Percentiles rank a stretch among this genome's conserved stretches.
Conservation (phyloP, 2,113 vertebrate species). For the Pica pica region DNA sequence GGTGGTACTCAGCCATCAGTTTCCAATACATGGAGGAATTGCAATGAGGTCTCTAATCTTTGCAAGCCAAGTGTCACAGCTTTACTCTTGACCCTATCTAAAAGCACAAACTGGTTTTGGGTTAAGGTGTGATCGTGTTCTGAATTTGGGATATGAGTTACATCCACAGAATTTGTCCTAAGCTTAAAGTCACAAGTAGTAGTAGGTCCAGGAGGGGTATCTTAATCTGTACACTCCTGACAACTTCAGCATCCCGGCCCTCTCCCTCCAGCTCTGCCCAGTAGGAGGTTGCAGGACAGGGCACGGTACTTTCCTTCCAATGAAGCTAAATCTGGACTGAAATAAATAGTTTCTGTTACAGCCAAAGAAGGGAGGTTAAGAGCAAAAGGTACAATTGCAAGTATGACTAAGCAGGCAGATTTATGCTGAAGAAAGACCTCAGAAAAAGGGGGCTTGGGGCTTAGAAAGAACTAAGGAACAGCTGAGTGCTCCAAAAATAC, state of each 20-base stretch:
- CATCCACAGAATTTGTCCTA: background rate
- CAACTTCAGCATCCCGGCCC: background rate
- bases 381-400: slow-evolving; percentile 38
- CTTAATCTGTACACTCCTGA: background rate
- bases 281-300: background rate
- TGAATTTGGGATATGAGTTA: background rate
- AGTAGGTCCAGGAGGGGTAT: background rate
- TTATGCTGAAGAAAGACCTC: slow-evolving; percentile 14
- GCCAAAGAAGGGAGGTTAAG: background rate
- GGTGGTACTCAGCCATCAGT: background rate
- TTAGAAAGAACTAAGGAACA: slow-evolving; percentile 15
- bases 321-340: background rate
- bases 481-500: slow-evolving; percentile 35
- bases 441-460: background rate
- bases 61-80: background rate
- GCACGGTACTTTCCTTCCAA: background rate
- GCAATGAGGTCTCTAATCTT: background rate
- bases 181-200: background rate
- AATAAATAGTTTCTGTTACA: slow-evolving; percentile 16
- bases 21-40: background rate
- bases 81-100: background rate
- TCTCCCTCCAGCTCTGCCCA: background rate
- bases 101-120: background rate
- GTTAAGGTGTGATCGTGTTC: background rate
- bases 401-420: slow-evolving; percentile 51